Conservation (phyloP, 2,113 vertebrate species). For the Gnathonemus longibarbis region DNA sequence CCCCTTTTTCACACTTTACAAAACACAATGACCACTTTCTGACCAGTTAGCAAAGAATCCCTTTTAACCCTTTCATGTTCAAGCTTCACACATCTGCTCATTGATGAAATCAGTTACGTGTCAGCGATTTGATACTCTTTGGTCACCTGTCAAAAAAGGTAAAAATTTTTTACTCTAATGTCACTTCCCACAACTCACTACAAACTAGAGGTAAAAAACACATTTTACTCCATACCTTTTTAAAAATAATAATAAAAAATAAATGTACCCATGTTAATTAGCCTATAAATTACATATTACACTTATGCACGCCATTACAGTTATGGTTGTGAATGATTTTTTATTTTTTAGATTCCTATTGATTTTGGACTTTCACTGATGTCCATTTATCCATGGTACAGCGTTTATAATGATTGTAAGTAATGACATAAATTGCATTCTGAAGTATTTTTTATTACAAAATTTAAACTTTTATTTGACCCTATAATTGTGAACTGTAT, state of each 20-base stretch:
- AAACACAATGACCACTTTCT: constrained; percentile 5
- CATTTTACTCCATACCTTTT: neutral
- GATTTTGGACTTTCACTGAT: neutral
- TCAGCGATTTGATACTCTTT: neutral
- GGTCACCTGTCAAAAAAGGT: neutral
- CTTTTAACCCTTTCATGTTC: neutral
- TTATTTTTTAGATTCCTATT: neutral
- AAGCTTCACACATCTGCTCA: neutral
- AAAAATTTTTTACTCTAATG: neutral
- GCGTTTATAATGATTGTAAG: neutral
- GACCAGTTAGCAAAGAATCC: neutral
- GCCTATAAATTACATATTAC: neutral
- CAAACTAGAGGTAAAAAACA: neutral
- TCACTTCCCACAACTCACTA: neutral
- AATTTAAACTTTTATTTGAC: neutral
- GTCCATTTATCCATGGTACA: neutral
- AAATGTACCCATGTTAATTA: neutral
- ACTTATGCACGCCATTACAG: neutral
- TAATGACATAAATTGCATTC: neutral
- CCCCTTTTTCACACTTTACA: constrained; percentile 16
- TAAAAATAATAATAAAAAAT: neutral
- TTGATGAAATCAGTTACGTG: neutral
- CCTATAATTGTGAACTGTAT: neutral
- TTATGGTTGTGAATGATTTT: neutral
- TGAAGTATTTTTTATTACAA: neutral